Conservation (phyloP, 2,797 vertebrate genomes). For the Pantherophis alleghaniensis region DNA sequence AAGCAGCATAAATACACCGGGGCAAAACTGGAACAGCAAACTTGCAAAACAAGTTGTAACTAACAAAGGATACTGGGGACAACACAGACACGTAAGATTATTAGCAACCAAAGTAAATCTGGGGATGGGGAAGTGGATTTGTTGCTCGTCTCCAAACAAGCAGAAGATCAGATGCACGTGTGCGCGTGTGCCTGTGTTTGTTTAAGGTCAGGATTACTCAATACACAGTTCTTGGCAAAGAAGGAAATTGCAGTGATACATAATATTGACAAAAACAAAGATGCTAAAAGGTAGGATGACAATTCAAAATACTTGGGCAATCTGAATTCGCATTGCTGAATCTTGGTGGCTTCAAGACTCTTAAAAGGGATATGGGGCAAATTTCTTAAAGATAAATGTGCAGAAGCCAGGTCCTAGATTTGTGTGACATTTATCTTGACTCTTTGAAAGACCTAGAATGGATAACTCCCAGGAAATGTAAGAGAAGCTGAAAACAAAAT, state of each 20-base stretch:
- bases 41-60: not conserved
- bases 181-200: not conserved
- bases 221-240: slow-evolving; percentile 1
- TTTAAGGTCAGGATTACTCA: slow-evolving; percentile 9
- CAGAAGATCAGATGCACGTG: not conserved
- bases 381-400: not conserved
- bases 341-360: not conserved
- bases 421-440: not conserved
- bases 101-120: not conserved
- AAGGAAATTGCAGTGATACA: not conserved
- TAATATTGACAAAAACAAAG: slow-evolving; percentile 16
- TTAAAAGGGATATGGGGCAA: not conserved
- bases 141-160: not conserved
- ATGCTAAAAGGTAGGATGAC: not conserved
- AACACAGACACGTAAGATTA: not conserved
- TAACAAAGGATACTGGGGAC: not conserved
- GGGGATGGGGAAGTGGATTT: not conserved
- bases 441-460: not conserved
- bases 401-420: not conserved
- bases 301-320: not conserved
- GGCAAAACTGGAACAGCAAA: not conserved
- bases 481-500: not conserved
- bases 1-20: not conserved
- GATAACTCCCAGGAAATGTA: not conserved
- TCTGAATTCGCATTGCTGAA: not conserved